Evolutionary conservation across 2,888 invertebrate genomes (phyloP), one percentile per base, ranked within the genome.

Genomic region (Tridacna crocea): DNA sequence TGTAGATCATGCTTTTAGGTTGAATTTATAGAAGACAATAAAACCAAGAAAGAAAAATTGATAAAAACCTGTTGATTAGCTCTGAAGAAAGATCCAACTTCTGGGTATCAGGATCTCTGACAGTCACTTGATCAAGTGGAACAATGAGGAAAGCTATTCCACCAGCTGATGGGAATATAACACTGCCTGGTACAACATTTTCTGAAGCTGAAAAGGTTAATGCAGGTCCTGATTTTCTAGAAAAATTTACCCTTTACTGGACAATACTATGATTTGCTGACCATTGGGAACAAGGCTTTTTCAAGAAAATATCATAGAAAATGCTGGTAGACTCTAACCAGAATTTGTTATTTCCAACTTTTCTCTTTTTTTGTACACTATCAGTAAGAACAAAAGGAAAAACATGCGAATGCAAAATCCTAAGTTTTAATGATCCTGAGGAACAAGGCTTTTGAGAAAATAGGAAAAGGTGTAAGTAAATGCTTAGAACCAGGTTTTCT

Each of bases 111-210:
- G 55, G 68, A 58, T 83, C 63, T 55, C 61, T 72, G n/a, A 17
- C n/a, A 3, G 72, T 60, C 10, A 77, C 81, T 55, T 82, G 65
- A 26, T 75, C 72, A 0, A 86, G 75, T 27, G 83, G 75, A 15
- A 86, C 51, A 0, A 82, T 46, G 8, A 86, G 74, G 66, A 83
- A 85, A n/a, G 85, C 85, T 22, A 85, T 79, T 36, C 79, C 72
- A 74, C 51, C 70, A 19, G 85, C 83, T 58, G 77, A 61, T 22
- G 86, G 86, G 65, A 86, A 86, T 55, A 86, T 83, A 15, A 83
- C 61, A 65, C 83, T 83, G 22, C 86, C 83, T 60, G 83, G 86
- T 68, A 86, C 74, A 15, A 81, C 73, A 24, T 70, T 72, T 19
- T 83, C 83, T 60, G 86, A 83, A 17, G 81, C 85, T 85, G 72